phyloP scores from a whole-genome alignment of 2,113 vertebrate genomes.

The Gasterosteus nipponicus region DNA sequence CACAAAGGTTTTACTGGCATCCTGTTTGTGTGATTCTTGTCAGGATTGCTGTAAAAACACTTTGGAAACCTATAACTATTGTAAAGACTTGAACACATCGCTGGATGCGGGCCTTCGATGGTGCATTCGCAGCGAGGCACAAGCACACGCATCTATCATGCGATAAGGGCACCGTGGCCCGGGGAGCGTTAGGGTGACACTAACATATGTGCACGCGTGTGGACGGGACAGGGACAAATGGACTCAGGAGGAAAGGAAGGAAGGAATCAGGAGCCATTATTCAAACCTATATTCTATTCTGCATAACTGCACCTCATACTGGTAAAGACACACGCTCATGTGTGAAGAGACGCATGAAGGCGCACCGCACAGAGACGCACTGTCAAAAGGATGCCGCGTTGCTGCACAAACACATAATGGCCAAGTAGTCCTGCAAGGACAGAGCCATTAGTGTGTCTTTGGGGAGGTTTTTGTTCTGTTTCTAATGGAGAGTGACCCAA shows the following conservation, averaged over 20 bases:
- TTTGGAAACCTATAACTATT: conserved; percentile 10
- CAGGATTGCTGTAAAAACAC: conserved; percentile 48
- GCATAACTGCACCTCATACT: conserved; percentile 21
- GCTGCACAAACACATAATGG: conserved; percentile 28
- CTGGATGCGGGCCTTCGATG: conserved; percentile 6
- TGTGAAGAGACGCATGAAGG: neutral
- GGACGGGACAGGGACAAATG: conserved; percentile 58
- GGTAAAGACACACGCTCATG: neutral
- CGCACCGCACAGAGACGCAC: conserved; percentile 15
- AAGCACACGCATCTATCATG: conserved; percentile 19
- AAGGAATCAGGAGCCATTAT: conserved; percentile 59
- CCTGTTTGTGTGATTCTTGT: conserved; percentile 47
- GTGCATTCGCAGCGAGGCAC: conserved; percentile 6
- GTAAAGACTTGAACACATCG: neutral
- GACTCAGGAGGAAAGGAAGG: conserved; percentile 59
- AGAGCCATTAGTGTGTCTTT: conserved; percentile 65
- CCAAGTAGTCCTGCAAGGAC: conserved; percentile 36
- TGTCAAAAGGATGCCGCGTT: conserved; percentile 32
- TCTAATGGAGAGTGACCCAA: conserved; percentile 64
- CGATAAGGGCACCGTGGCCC: conserved; percentile 22
- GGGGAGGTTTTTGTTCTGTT: conserved; percentile 56
- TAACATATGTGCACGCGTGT: conserved; percentile 54
- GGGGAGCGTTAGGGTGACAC: conserved; percentile 42
- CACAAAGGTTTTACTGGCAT: conserved; percentile 39
- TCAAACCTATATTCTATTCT: conserved; percentile 55